Percentiles rank a stretch among this genome's conserved stretches.
phyloP scores from a whole-genome alignment of 2,113 vertebrate genomes.

The Crypturellus undulatus region DNA sequence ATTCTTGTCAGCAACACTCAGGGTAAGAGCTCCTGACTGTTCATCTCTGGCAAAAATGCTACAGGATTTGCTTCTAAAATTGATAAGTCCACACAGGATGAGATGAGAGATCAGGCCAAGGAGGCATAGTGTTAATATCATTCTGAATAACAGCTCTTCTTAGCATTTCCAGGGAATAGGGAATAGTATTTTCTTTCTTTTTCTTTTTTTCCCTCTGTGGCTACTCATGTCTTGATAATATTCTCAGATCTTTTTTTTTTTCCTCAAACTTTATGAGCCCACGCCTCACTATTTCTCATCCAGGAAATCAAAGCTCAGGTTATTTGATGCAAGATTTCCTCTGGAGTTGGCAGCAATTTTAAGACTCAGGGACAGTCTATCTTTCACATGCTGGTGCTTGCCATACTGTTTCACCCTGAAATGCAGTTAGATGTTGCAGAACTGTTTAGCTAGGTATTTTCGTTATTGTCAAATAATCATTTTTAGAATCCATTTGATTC shows the following conservation, averaged over 20 bases:
- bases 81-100: background rate
- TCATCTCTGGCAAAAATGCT: slow-evolving; percentile 33
- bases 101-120: background rate
- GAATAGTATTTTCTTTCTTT: too few relatives aligned
- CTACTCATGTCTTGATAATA: background rate
- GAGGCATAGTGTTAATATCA: background rate
- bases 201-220: background rate
- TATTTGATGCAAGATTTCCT: background rate
- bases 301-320: background rate
- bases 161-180: too few relatives aligned
- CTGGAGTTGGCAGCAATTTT: background rate
- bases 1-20: background rate
- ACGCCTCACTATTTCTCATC: background rate
- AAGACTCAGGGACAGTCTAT: background rate
- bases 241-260: background rate
- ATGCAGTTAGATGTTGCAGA: background rate
- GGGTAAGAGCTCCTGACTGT: background rate
- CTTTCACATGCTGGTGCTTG: background rate
- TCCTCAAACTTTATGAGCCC: background rate
- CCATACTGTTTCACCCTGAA: background rate
- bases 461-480: background rate
- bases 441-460: background rate
- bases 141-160: background rate
- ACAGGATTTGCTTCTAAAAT: slow-evolving; percentile 26
- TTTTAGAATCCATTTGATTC: background rate